Evolutionary conservation across 53 echinoderm and acorn worm genomes (phyloP).

Genomic region (Luidia sarsii): DNA sequence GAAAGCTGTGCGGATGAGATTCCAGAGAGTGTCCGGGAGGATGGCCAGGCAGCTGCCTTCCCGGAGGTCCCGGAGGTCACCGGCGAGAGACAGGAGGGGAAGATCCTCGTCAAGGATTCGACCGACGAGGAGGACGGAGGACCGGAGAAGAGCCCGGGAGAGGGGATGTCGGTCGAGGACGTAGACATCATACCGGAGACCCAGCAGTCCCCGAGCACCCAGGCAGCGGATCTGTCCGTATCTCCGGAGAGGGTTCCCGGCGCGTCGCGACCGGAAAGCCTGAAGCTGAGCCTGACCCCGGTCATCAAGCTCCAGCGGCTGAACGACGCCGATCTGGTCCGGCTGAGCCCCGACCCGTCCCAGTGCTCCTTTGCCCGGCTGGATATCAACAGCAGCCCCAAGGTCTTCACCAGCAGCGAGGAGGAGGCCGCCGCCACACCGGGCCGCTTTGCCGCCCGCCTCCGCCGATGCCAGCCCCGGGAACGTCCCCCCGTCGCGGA

Average conservation of each 20-base stretch:
- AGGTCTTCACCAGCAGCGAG: constrained; percentile 43
- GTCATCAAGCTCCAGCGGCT: constrained; percentile 76
- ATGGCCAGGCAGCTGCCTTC: too few species aligned
- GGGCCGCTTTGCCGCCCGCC: constrained; percentile 42
- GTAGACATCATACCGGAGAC: constrained; percentile 34
- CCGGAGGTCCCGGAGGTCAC: too few species aligned
- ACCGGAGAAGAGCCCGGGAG: not conserved
- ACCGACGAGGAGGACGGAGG: constrained; percentile 42
- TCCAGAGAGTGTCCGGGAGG: too few species aligned
- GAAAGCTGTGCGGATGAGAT: too few species aligned
- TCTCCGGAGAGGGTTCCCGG: constrained; percentile 15
- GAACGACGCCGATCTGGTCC: constrained; percentile 53
- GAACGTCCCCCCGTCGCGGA: constrained; percentile 32
- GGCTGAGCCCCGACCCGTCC: constrained; percentile 55
- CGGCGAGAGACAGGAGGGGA: not conserved
- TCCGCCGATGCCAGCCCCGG: constrained; percentile 58
- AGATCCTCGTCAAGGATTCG: constrained; percentile 28
- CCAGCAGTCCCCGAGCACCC: constrained; percentile 3
- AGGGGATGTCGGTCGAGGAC: constrained; percentile 3
- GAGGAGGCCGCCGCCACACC: constrained; percentile 46
- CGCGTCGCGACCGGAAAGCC: not conserved
- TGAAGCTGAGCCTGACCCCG: constrained; percentile 67
- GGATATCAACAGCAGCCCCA: constrained; percentile 64
- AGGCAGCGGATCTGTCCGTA: not conserved
- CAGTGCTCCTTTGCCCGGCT: constrained; percentile 45